Conservation (phyloP, 1,140 invertebrate species). For the Papilio xuthus region DNA sequence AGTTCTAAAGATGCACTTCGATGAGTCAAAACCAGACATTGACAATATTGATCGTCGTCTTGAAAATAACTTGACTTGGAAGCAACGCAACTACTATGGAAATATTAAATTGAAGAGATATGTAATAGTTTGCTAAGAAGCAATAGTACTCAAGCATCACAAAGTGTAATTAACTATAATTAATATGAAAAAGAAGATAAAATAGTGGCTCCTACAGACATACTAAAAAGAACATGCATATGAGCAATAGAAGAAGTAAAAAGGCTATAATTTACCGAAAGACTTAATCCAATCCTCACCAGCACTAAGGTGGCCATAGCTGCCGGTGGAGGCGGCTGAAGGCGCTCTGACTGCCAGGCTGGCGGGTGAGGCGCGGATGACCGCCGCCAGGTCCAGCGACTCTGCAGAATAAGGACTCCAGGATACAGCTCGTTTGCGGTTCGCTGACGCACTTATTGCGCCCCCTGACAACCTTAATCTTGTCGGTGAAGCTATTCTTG, state of each 20-base stretch:
- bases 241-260: conserved; percentile 11
- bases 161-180: background rate
- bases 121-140: background rate
- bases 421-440: conserved; percentile 94
- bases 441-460: conserved; percentile 84
- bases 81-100: background rate
- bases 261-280: conserved; percentile 35
- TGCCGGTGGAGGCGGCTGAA: conserved; percentile 92
- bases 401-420: conserved; percentile 97
- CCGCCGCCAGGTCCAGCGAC: conserved; percentile 95
- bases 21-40: background rate
- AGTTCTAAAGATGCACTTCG: background rate
- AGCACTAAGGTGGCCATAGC: conserved; percentile 96
- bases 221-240: background rate
- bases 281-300: conserved; percentile 78
- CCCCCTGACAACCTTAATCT: conserved; percentile 81
- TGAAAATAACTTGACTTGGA: background rate
- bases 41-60: background rate
- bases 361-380: conserved; percentile 97
- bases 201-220: background rate
- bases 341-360: conserved; percentile 96
- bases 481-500: conserved; percentile 85
- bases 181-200: background rate
- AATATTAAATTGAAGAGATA: background rate
- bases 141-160: background rate